Percentiles rank a stretch among this genome's conserved stretches.
These are phyloP conservation scores for Apus apus DNA, from an alignment of 2,113 vertebrate genomes.

Conservation along the genomic window DNA sequence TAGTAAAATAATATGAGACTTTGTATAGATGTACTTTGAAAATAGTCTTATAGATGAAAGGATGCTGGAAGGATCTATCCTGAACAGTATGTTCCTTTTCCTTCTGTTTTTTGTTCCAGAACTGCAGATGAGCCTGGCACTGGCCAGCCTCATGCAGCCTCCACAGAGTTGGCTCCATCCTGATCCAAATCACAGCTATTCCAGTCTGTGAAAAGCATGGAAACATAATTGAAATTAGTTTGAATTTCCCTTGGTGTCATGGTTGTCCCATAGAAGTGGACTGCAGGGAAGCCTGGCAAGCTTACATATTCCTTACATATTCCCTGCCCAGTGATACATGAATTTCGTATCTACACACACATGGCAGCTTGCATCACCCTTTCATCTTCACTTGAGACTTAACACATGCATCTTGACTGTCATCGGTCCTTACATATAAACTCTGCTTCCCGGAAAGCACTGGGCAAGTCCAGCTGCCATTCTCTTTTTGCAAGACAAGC, in stretches of 20 bases:
- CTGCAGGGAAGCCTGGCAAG: not conserved
- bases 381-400: not conserved
- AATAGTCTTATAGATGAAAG: not conserved
- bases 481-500: not conserved
- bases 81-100: not conserved
- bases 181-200: not conserved
- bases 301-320: not conserved
- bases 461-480: not conserved
- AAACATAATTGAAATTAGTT: not conserved
- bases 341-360: not conserved
- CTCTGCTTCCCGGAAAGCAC: not conserved
- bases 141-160: not conserved
- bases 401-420: not conserved
- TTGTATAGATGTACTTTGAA: not conserved
- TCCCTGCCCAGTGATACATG: not conserved
- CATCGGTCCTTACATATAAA: not conserved
- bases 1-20: not conserved
- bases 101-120: not conserved
- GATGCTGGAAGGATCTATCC: not conserved
- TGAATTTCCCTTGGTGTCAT: not conserved
- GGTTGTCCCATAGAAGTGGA: not conserved
- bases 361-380: not conserved
- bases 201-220: not conserved
- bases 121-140: not conserved
- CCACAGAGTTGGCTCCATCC: not conserved